Percentiles rank a stretch among this genome's conserved stretches.
These are phyloP conservation scores for Leptoteleia sp. DNA, from an alignment of 1,140 invertebrate genomes.

Conservation along the genomic window DNA sequence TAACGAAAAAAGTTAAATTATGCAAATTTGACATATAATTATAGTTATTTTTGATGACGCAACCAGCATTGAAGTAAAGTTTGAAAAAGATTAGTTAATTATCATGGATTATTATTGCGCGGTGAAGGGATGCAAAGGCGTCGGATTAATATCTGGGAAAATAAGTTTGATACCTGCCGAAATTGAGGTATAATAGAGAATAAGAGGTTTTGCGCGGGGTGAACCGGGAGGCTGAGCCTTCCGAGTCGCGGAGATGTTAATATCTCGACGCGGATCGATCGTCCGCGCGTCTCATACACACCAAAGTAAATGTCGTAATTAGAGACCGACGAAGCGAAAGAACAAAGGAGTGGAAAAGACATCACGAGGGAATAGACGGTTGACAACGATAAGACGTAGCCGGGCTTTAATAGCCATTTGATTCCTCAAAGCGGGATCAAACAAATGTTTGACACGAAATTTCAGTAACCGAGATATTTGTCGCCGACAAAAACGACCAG, in stretches of 20 bases:
- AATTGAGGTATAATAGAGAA: constrained; percentile 36
- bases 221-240: constrained; percentile 22
- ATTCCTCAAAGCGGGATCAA: constrained; percentile 23
- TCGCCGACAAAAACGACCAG: too few relatives aligned
- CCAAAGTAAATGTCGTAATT: constrained; percentile 43
- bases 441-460: constrained; percentile 13
- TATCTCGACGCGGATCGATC: constrained; percentile 42
- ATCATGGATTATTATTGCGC: too few relatives aligned
- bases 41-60: too few relatives aligned
- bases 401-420: constrained; percentile 47
- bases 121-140: too few relatives aligned
- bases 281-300: constrained; percentile 35
- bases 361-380: constrained; percentile 30
- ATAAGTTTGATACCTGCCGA: constrained; percentile 22
- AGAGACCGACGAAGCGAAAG: constrained; percentile 39
- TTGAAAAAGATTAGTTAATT: too few relatives aligned
- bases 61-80: too few relatives aligned
- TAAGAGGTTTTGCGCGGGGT: constrained; percentile 1
- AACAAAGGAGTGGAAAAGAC: constrained; percentile 41
- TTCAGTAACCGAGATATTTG: too few relatives aligned
- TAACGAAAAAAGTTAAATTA: too few relatives aligned
- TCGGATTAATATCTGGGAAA: constrained; percentile 31
- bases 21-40: too few relatives aligned
- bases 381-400: constrained; percentile 42
- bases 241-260: constrained; percentile 36